Base-by-base conservation (phyloP, 2,888 invertebrate genomes). In the Tipula confusa region DNA sequence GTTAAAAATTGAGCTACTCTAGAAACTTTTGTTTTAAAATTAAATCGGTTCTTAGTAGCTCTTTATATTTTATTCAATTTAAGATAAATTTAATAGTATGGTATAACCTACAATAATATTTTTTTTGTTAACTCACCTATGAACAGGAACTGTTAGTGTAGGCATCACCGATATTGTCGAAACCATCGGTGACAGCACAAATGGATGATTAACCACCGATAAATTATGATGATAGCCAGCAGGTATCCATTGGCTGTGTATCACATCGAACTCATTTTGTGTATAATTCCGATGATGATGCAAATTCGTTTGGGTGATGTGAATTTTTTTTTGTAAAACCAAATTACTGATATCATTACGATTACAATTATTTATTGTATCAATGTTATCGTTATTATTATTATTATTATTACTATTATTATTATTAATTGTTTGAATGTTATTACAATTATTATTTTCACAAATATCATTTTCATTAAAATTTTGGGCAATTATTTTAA, bases 361-460 rank as follows among this genome's bases (percentile, higher is more conserved):
- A 80, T 80, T 80, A 28, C 29, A 28, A 79, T 29, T 28, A 79
- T 2, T 79, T 11, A 28, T 2, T 2, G 28, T 28, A 29, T 80
- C 31, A 13, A 79, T 79, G n/a, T 79, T 79, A 9, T 79, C 79
- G 28, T 29, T 79, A 79, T 79, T 79, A 79, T 79, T 79, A 79
- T 28, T 79, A n/a, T 79, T 79, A 29, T 29, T 79, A 13, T 13
- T 79, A 79, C n/a, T 79, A 79, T 79, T 79, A 79, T 79, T 28
- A 79, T 79, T 79, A 79, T 43, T 64, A 64, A 9, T 64, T 9
- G 18, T 64, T 64, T 18, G 64, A 24, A 24, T 64, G 29, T 29
- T 80, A n/a, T 80, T 31, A 29, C 80, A 29, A 80, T 80, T 80
- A 80, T 80, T 80, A 80, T 80, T 80, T 29, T 80, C 31, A 29